Conservation (phyloP, 1,140 invertebrate species). For the Lucilia cuprina region DNA sequence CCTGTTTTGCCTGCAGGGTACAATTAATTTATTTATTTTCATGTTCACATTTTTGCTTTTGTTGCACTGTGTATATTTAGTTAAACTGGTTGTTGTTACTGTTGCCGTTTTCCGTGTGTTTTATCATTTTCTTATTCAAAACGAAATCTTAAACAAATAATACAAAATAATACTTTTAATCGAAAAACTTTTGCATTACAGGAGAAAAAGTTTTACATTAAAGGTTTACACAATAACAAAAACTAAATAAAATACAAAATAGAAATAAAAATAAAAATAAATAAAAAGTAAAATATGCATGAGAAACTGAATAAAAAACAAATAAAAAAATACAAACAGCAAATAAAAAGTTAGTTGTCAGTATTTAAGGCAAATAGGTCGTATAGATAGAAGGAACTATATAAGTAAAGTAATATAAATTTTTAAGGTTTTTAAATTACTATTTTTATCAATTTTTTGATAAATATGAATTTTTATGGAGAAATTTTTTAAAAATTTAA, state of each 20-base stretch:
- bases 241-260: not conserved
- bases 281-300: not conserved
- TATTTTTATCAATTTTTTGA: too few relatives aligned
- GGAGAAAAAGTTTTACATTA: not conserved
- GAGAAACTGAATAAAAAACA: not conserved
- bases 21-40: too few relatives aligned
- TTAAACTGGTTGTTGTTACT: not conserved
- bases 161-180: constrained; percentile 19
- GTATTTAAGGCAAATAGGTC: not conserved
- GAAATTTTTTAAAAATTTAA: too few relatives aligned
- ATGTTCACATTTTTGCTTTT: not conserved
- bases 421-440: too few relatives aligned
- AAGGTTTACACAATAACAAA: not conserved
- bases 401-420: too few relatives aligned
- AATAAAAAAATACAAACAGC: not conserved
- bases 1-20: too few relatives aligned
- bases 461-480: too few relatives aligned
- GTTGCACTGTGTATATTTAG: not conserved
- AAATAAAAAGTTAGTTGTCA: not conserved
- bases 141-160: constrained; percentile 25
- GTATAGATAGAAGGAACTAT: too few relatives aligned
- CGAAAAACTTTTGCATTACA: constrained; percentile 16
- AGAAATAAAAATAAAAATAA: not conserved
- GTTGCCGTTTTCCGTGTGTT: not conserved
- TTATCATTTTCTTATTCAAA: not conserved